A percentile compares a stretch with the other conserved stretches of the same genome.
phyloP scores from a whole-genome alignment of 2,888 invertebrate species.

The Nasonia oneida region DNA sequence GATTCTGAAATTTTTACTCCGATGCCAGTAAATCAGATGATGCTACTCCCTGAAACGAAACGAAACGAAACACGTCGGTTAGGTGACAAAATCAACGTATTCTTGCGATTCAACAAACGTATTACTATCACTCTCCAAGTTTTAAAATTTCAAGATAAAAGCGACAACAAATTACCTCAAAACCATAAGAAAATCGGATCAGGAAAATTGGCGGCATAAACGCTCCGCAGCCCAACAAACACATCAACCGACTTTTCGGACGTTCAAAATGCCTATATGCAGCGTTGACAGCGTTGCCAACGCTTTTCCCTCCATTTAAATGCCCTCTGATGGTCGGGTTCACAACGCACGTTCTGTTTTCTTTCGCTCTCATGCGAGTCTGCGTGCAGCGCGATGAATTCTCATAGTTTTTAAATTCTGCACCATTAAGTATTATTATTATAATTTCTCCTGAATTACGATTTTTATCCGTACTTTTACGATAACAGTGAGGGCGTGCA shows the following conservation, averaged over 20 bases:
- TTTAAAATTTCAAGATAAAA: not conserved
- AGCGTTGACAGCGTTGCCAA: conserved; percentile 56
- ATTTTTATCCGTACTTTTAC: not conserved
- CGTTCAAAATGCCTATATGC: conserved; percentile 39
- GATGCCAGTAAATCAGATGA: not conserved
- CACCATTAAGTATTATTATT: not conserved
- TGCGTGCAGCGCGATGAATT: not conserved
- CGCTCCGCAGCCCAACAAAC: conserved; percentile 6
- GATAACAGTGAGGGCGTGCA: not conserved
- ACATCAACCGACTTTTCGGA: conserved; percentile 48
- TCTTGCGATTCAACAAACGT: too few species aligned
- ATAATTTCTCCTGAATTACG: conserved; percentile 15
- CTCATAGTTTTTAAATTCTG: conserved; percentile 35
- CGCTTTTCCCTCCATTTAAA: conserved; percentile 23
- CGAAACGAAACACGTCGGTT: conserved; percentile 29
- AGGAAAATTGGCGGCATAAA: conserved; percentile 47
- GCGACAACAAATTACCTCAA: conserved; percentile 36
- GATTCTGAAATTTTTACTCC: not conserved
- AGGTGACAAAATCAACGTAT: not conserved
- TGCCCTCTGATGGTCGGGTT: conserved; percentile 12
- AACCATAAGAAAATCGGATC: conserved; percentile 17
- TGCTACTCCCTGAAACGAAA: conserved; percentile 39
- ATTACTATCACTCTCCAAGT: not conserved
- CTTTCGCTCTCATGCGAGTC: conserved; percentile 33
- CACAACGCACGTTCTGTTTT: not conserved